phyloP scores from a whole-genome alignment of 1,140 invertebrate species.

The Carposina sasakii region DNA sequence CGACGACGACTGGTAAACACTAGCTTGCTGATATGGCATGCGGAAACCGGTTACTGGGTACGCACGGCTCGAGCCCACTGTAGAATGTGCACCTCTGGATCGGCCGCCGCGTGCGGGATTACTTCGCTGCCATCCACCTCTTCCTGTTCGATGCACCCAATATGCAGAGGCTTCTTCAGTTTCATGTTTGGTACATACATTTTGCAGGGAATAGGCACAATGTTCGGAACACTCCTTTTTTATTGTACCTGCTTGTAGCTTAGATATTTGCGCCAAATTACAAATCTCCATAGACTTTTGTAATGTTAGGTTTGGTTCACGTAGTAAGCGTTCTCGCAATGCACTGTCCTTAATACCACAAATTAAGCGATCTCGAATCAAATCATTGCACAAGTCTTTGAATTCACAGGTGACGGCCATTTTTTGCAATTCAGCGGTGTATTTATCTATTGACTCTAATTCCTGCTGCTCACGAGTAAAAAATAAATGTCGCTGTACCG shows the following conservation, averaged over 20 bases:
- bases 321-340: not conserved
- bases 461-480: not conserved
- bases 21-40: not conserved
- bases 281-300: not conserved
- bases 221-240: conserved; percentile 8
- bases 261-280: not conserved
- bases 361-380: conserved; percentile 4
- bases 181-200: not conserved
- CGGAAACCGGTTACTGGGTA: not conserved
- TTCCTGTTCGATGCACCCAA: not conserved
- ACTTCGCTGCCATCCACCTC: not conserved
- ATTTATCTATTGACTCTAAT: conserved; percentile 3
- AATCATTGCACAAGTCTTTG: not conserved
- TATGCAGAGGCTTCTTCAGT: not conserved
- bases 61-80: not conserved
- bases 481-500: not conserved
- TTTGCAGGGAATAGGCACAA: not conserved
- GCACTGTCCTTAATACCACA: not conserved
- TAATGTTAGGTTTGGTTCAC: not conserved
- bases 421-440: not conserved
- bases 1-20: not conserved
- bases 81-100: not conserved
- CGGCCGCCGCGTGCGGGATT: not conserved
- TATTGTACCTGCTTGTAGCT: conserved; percentile 4
- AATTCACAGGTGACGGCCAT: not conserved